Evolutionary conservation across 1,140 invertebrate species (phyloP).

Genomic region (Drosophila quadrilineata): DNA sequence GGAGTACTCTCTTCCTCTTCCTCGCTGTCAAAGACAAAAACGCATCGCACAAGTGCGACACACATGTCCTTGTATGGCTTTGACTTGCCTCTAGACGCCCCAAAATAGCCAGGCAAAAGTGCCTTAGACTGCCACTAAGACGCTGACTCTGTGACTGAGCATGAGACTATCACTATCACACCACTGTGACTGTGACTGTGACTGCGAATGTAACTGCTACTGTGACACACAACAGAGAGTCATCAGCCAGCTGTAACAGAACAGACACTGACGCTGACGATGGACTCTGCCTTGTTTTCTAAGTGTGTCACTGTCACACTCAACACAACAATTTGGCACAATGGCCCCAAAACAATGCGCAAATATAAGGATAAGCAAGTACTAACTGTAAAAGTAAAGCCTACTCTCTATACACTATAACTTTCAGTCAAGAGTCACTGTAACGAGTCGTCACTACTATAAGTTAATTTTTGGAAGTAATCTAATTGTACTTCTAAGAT

Average conservation of each 20-base stretch:
- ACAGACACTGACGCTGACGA: background rate
- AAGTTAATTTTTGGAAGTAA: too few relatives aligned
- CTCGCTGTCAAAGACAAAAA: too few relatives aligned
- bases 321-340: constrained; percentile 71
- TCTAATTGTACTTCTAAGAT: too few relatives aligned
- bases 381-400: background rate
- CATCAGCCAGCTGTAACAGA: too few relatives aligned
- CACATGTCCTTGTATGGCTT: constrained; percentile 74
- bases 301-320: constrained; percentile 78
- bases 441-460: too few relatives aligned
- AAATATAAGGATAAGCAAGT: background rate
- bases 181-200: too few relatives aligned
- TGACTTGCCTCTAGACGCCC: constrained; percentile 62
- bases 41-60: constrained; percentile 53
- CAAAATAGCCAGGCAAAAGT: constrained; percentile 58
- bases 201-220: too few relatives aligned
- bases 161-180: too few relatives aligned
- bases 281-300: constrained; percentile 1
- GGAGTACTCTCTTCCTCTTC: background rate
- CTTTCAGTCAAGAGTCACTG: background rate
- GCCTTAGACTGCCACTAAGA: too few relatives aligned
- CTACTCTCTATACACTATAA: too few relatives aligned
- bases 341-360: constrained; percentile 43
- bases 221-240: too few relatives aligned
- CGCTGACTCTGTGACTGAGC: too few relatives aligned